Conservation (phyloP, 2,797 vertebrate genomes). For the Acipenser oxyrinchus region DNA sequence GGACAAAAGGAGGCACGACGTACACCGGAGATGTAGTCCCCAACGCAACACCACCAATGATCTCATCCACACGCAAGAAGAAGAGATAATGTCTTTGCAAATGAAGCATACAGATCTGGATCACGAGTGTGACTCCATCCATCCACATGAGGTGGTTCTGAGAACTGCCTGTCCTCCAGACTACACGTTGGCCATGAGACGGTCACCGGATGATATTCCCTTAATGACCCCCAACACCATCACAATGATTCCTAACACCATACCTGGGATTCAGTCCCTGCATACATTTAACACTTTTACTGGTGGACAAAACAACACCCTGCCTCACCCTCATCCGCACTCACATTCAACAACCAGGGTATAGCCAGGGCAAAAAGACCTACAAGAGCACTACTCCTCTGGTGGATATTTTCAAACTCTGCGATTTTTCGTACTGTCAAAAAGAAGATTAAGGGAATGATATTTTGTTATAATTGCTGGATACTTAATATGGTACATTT, state of each 20-base stretch:
- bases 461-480: slow-evolving; percentile 21
- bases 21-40: slow-evolving; percentile 90
- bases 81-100: slow-evolving; percentile 98
- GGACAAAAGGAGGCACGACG: slow-evolving; percentile 91
- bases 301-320: slow-evolving; percentile 92
- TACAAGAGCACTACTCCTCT: slow-evolving; percentile 6
- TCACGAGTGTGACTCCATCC: slow-evolving; percentile 90
- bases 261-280: slow-evolving; percentile 88
- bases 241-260: slow-evolving; percentile 97
- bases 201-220: slow-evolving; percentile 97
- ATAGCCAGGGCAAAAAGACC: slow-evolving; percentile 68
- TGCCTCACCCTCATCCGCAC: slow-evolving; percentile 87
- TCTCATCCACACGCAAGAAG: slow-evolving; percentile 93
- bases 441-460: background rate
- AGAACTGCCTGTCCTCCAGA: slow-evolving; percentile 97
- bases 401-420: slow-evolving; percentile 29
- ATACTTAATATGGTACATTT: slow-evolving; percentile 28
- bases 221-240: slow-evolving; percentile 99
- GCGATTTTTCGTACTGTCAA: background rate
- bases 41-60: slow-evolving; percentile 86
- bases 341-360: slow-evolving; percentile 99
- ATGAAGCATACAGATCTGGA: slow-evolving; percentile 99
- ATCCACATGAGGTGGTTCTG: slow-evolving; percentile 93
- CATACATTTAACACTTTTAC: slow-evolving; percentile 94
- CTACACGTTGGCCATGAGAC: slow-evolving; percentile 97